These are phyloP conservation scores for Drosophila infuscata DNA, from an alignment of 2,888 invertebrate genomes.

Conservation along the genomic window DNA sequence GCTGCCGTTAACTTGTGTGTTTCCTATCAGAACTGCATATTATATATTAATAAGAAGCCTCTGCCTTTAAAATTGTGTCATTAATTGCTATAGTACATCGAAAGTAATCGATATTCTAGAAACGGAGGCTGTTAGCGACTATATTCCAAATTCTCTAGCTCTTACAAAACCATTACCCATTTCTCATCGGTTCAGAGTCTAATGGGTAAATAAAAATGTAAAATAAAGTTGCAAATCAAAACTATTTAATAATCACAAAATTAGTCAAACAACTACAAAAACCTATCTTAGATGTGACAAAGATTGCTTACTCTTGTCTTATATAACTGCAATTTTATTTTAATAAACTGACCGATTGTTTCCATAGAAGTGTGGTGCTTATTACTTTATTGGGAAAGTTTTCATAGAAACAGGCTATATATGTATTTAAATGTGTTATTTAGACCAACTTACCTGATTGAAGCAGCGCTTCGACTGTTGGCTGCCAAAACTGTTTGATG, in stretches of 20 bases:
- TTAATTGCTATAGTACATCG: too few species aligned
- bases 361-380: neutral
- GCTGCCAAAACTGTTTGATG: slow-evolving; percentile 36
- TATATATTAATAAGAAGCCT: too few species aligned
- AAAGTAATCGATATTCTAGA: too few species aligned
- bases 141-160: too few species aligned
- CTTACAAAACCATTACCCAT: too few species aligned
- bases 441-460: slow-evolving; percentile 52
- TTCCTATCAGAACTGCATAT: too few species aligned
- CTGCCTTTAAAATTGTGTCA: too few species aligned
- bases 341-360: neutral
- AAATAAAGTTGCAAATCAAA: neutral
- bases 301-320: neutral
- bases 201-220: neutral
- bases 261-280: neutral
- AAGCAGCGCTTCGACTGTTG: slow-evolving; percentile 51
- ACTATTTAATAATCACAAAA: neutral
- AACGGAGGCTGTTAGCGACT: too few species aligned
- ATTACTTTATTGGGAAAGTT: neutral
- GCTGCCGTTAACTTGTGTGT: too few species aligned
- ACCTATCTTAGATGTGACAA: neutral
- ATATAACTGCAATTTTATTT: neutral
- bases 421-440: neutral
- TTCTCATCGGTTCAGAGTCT: too few species aligned
- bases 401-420: neutral